Evolutionary conservation across 2,797 vertebrate species (phyloP), one percentile per base, ranked within the genome.

Genomic region (Tarsius wallacei): DNA sequence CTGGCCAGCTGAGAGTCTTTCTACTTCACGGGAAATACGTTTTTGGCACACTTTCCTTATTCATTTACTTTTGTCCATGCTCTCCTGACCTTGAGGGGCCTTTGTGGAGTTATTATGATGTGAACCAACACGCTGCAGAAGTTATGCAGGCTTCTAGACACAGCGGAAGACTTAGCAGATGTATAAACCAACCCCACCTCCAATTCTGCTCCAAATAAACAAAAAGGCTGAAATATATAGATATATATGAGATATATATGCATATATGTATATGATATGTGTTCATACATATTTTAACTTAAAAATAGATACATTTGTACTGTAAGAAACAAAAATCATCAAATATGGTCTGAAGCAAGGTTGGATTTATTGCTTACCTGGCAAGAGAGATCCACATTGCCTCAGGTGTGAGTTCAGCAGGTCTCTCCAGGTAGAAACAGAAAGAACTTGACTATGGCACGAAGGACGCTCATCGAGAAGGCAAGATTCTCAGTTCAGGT

Each of bases 1-100:
- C 47, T 55, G 91, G 93, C 89, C 59, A 90, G 92, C 71, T 22
- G 64, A 90, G 17, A 33, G 16, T 22, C 61, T 82, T 70, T 87
- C 33, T 76, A 6, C 9, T 51, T 22, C 81, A 55, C 1, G 11
- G 26, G 42, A 59, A 55, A 78, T 49, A 71, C 11, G 31, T 21
- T 26, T 71, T 17, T 51, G 71, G 77, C 6, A 7, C 3, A 49
- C 36, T 19, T 3, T 59, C 15, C 14, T 68, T 51, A 2, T 49
- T 59, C 16, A 2, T 19, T 73, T 59, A 21, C 42, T 57, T 76
- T n/a, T 53, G 42, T 55, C 31, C 21, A 14, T 2, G 36, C 10
- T 51, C 49, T 7, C n/a, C 51, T 64, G 57, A 95, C 71, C 47
- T 95, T 57, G 49, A 95, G 9, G 9, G 55, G 28, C 47, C 6